These are phyloP conservation scores for Cataglyphis livida DNA, from an alignment of 2,888 invertebrate species.

Conservation along the genomic window DNA sequence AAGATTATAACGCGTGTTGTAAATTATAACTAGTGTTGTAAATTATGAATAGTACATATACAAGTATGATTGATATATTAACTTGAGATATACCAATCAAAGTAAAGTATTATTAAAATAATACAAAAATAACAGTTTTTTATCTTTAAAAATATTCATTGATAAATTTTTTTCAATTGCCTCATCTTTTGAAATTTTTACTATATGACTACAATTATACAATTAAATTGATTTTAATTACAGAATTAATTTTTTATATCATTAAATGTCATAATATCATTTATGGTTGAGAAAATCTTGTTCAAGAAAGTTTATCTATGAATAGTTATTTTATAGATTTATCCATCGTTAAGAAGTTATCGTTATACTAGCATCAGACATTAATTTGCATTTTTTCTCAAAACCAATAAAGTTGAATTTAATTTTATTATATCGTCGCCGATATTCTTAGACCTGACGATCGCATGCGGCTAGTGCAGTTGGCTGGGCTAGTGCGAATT, in stretches of 20 bases:
- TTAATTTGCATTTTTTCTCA: conserved; percentile 36
- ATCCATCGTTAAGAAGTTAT: neutral
- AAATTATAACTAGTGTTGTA: neutral
- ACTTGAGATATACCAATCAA: neutral
- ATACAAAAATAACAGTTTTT: neutral
- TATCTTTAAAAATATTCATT: neutral
- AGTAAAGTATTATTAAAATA: neutral
- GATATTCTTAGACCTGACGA: conserved; percentile 32
- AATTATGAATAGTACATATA: neutral
- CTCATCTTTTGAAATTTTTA: neutral
- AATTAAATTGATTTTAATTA: neutral
- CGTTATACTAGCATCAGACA: neutral
- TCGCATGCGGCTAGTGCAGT: conserved; percentile 23
- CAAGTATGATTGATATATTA: conserved; percentile 6
- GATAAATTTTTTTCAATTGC: neutral
- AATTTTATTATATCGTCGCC: conserved; percentile 23
- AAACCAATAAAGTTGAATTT: conserved; percentile 21
- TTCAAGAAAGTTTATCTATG: neutral
- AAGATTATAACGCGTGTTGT: neutral
- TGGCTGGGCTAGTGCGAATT: conserved; percentile 33
- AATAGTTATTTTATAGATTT: neutral
- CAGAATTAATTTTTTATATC: neutral
- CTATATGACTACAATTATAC: neutral
- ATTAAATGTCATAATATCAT: neutral
- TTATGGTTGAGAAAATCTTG: neutral